A percentile compares a stretch with the other conserved stretches of the same genome.
Conservation (phyloP, 2,113 vertebrate species). For the Gymnocephalus cernua region DNA sequence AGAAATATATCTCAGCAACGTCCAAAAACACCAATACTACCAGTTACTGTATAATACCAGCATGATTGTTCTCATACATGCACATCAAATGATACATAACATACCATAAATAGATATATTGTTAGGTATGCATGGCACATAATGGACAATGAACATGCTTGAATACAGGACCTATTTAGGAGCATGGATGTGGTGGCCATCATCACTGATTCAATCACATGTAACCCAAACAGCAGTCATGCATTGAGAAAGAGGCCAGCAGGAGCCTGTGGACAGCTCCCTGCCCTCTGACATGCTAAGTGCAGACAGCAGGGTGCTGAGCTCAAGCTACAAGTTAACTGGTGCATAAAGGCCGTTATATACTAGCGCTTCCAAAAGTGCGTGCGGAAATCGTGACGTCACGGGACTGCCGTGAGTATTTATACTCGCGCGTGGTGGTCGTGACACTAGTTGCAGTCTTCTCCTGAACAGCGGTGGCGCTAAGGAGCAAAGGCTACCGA, state of each 20-base stretch:
- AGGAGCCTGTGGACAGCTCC: not conserved
- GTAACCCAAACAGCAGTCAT: conserved; percentile 2
- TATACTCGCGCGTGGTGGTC: too few relatives aligned
- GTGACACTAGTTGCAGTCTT: too few relatives aligned
- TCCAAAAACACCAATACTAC: not conserved
- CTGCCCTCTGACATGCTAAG: conserved; percentile 6
- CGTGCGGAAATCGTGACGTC: too few relatives aligned
- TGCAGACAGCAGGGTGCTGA: conserved; percentile 19
- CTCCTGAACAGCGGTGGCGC: too few relatives aligned
- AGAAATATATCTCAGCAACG: too few relatives aligned
- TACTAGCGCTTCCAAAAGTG: too few relatives aligned
- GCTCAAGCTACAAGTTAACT: conserved; percentile 8
- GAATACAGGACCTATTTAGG: not conserved
- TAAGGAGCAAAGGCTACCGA: too few relatives aligned
- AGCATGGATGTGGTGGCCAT: not conserved
- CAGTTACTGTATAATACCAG: not conserved
- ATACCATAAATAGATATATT: not conserved
- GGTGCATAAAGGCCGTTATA: too few relatives aligned
- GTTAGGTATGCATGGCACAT: not conserved
- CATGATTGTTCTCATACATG: not conserved
- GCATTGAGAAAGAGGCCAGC: not conserved
- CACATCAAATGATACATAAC: not conserved
- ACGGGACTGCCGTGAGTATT: too few relatives aligned
- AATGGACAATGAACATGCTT: not conserved
- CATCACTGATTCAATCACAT: not conserved